These are phyloP conservation scores for Gobius niger DNA, from an alignment of 2,113 vertebrate species.

Conservation along the genomic window DNA sequence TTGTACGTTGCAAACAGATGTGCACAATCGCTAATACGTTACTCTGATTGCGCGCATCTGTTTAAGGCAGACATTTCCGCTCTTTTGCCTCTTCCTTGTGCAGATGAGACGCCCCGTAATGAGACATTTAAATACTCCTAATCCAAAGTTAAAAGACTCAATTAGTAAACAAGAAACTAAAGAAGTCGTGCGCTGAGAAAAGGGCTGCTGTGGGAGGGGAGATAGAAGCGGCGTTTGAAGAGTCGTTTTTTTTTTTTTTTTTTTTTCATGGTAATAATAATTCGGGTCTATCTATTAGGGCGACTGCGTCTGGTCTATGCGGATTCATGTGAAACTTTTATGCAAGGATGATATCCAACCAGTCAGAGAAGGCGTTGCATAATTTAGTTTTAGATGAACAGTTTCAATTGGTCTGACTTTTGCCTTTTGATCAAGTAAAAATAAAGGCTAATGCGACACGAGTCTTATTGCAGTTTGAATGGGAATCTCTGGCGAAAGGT, in stretches of 20 bases:
- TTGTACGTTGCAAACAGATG: conserved; percentile 23
- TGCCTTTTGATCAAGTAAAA: background rate
- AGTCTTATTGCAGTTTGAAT: too few species aligned
- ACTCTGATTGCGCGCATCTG: conserved; percentile 11
- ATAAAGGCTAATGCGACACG: background rate
- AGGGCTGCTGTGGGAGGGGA: background rate
- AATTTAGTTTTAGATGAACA: background rate
- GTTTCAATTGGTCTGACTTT: background rate
- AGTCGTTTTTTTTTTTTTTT: background rate
- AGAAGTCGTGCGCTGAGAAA: background rate
- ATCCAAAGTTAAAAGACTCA: conserved; percentile 1
- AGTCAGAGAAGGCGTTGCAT: background rate
- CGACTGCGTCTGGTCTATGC: background rate
- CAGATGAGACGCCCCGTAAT: conserved; percentile 11
- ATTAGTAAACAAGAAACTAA: background rate
- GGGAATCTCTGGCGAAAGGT: too few species aligned
- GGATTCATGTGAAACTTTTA: background rate
- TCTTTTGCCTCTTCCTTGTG: background rate
- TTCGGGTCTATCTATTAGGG: background rate
- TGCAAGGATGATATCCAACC: background rate
- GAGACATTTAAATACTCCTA: conserved; percentile 4
- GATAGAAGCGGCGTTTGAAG: background rate
- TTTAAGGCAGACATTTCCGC: conserved; percentile 10
- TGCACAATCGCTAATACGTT: conserved; percentile 26
- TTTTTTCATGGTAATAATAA: background rate